phyloP scores from a whole-genome alignment of 2,113 vertebrate species.

The Pogona vitticeps region DNA sequence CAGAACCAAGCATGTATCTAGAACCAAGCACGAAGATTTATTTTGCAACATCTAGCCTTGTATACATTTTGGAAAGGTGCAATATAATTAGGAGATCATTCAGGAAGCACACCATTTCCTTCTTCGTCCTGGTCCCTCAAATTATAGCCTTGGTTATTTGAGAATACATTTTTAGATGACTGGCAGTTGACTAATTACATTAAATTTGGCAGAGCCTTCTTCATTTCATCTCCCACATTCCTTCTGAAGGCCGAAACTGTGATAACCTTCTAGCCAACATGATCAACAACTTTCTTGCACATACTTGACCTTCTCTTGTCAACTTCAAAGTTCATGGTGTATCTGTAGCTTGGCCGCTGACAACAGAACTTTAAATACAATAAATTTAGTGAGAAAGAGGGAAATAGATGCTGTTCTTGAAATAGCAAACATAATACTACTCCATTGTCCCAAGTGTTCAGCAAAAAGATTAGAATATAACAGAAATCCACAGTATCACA shows the following conservation, averaged over 20 bases:
- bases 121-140: neutral
- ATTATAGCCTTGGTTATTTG: neutral
- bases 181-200: slow-evolving; percentile 12
- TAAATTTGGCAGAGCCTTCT: neutral
- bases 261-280: neutral
- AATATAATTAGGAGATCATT: neutral
- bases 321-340: neutral
- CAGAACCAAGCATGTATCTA: too few relatives aligned
- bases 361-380: neutral
- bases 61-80: neutral
- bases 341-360: neutral
- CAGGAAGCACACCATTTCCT: neutral
- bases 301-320: neutral
- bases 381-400: neutral
- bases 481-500: slow-evolving; percentile 5
- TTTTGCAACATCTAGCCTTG: neutral
- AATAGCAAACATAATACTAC: neutral
- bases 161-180: neutral
- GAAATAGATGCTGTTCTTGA: neutral
- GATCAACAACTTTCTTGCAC: neutral
- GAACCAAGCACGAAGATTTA: neutral
- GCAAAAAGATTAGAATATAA: slow-evolving; percentile 14
- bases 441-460: slow-evolving; percentile 26
- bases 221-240: neutral
- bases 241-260: too few relatives aligned